Percentiles rank a stretch among this genome's conserved stretches.
phyloP scores from a whole-genome alignment of 1,140 invertebrate genomes.

The Ostrea denselamellosa region DNA sequence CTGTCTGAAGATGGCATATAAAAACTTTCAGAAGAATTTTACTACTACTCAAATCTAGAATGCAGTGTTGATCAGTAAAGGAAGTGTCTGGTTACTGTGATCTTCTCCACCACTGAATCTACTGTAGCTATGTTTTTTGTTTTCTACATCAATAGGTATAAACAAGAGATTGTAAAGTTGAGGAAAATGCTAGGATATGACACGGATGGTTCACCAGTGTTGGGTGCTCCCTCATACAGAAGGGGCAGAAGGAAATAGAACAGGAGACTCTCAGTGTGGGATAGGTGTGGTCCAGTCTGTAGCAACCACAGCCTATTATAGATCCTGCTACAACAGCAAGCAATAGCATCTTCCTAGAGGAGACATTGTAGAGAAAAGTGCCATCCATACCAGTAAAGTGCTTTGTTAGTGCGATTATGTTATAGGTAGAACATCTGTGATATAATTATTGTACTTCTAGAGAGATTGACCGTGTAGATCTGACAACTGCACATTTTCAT shows the following conservation, averaged over 20 bases:
- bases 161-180: slow-evolving; percentile 72
- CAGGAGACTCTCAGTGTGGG: neutral
- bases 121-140: neutral
- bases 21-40: no score
- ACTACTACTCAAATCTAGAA: no score
- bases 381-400: neutral
- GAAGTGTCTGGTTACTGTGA: no score
- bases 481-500: no score
- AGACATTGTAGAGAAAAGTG: neutral
- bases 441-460: no score
- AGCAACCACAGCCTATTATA: neutral
- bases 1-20: no score
- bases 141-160: slow-evolving; percentile 68
- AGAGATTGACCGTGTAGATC: no score
- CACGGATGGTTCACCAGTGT: slow-evolving; percentile 59
- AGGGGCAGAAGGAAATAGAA: slow-evolving; percentile 50
- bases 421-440: no score
- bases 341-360: neutral
- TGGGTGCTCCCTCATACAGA: slow-evolving; percentile 8
- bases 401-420: neutral
- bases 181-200: slow-evolving; percentile 71
- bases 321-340: neutral
- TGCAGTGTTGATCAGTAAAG: no score
- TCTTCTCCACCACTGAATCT: no score
- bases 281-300: neutral